Base-by-base conservation (phyloP, 2,888 invertebrate genomes). In the Sinelater perroti region DNA sequence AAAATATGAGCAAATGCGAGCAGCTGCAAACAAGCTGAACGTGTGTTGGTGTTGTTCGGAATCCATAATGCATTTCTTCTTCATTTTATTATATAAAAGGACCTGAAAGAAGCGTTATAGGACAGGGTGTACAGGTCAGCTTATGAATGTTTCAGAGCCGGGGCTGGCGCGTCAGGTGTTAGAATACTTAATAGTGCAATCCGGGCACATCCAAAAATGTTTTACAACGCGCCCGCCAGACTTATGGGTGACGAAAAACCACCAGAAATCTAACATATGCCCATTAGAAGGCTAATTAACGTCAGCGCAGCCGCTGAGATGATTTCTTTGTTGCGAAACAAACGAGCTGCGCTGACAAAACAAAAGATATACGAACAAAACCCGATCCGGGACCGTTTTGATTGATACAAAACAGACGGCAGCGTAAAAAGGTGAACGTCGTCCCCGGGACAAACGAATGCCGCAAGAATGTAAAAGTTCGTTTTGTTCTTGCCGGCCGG, bases 371-470 rank as follows among this genome's bases (percentile, higher is more conserved):
- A 66, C 67, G 64, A 67, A 67, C 60, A 65, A 66, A 70, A 69
- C 68, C 63, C 65, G 71, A 67, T 67, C 62, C 64, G 64, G 67
- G 67, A 62, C 61, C 67, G 67, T 72, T 75, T 76, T 76, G 76
- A 76, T 76, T 76, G 76, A 76, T 75, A 75, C 71, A 74, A 74
- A 74, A 74, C 75, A 73, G 74, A 74, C 75, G 74, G 67, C 75
- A 73, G 67, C 64, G 71, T 70, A 74, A 74, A 75, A 75, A 74
- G 71, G 70, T 70, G 71, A 71, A 70, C 67, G 70, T 69, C 68
- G 68, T 66, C 67, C 66, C 64, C 60, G 70, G 67, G 72, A 72
- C 73, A 73, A 73, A 73, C 72, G 72, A 71, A 72, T 69, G 72
- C 73, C 75, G 72, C 70, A 70, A 70, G 72, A 74, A 74, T 73